These are phyloP conservation scores for Pinna nobilis DNA, from an alignment of 1,140 invertebrate species.

Conservation along the genomic window DNA sequence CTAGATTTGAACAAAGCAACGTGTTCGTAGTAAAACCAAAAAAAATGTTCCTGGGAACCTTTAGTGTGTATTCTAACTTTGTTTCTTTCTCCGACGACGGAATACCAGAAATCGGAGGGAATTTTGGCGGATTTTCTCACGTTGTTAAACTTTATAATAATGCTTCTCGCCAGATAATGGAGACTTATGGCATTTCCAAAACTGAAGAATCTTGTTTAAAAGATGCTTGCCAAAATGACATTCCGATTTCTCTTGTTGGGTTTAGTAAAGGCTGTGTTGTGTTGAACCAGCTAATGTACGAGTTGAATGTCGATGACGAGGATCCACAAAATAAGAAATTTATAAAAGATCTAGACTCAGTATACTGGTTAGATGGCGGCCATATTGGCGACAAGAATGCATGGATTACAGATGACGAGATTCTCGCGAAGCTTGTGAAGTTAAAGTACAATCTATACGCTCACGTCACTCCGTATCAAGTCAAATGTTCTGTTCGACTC, in stretches of 20 bases:
- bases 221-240: too few relatives aligned
- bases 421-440: conserved; percentile 82
- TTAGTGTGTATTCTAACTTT: conserved; percentile 92
- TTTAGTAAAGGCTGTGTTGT: conserved; percentile 96
- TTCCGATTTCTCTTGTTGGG: conserved; percentile 77
- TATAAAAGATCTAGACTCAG: conserved; percentile 75
- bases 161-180: conserved; percentile 22
- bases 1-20: conserved; percentile 82
- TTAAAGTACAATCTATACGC: conserved; percentile 77
- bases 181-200: neutral
- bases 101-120: conserved; percentile 77
- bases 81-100: conserved; percentile 83
- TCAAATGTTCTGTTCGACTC: conserved; percentile 81
- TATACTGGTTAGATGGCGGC: conserved; percentile 92
- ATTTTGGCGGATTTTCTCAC: conserved; percentile 73
- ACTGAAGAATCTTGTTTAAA: too few relatives aligned
- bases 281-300: conserved; percentile 91
- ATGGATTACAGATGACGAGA: conserved; percentile 85
- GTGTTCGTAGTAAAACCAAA: conserved; percentile 84
- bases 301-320: conserved; percentile 81
- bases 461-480: conserved; percentile 91
- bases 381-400: conserved; percentile 86
- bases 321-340: conserved; percentile 48
- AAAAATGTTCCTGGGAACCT: conserved; percentile 87
- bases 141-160: conserved; percentile 75